A percentile compares a stretch with the other conserved stretches of the same genome.
phyloP scores from a whole-genome alignment of 1,140 invertebrate genomes.

The Cydia pomonella region DNA sequence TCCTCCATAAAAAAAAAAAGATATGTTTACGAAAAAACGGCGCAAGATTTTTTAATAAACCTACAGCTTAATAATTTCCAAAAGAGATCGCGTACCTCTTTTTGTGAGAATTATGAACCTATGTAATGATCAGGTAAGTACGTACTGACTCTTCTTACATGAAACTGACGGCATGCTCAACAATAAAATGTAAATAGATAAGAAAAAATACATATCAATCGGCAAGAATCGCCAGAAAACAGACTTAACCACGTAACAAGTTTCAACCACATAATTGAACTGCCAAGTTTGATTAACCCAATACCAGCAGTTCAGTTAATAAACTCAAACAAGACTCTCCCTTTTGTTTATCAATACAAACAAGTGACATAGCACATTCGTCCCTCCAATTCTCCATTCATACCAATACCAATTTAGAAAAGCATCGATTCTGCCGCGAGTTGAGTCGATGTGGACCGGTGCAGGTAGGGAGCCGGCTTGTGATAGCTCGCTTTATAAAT shows the following conservation, averaged over 20 bases:
- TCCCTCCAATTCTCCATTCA: slow-evolving; percentile 16
- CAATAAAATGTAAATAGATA: not conserved
- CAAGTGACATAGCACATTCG: slow-evolving; percentile 11
- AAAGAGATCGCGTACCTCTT: no score
- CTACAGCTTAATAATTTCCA: no score
- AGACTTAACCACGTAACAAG: not conserved
- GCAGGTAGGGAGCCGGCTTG: slow-evolving; percentile 63
- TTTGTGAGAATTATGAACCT: no score
- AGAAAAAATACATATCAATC: not conserved
- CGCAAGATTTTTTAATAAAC: no score
- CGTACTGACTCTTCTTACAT: no score
- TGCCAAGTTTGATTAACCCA: slow-evolving; percentile 6
- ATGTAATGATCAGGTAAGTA: no score
- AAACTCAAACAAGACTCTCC: slow-evolving; percentile 10
- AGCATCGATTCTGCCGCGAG: slow-evolving; percentile 14
- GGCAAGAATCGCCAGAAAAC: not conserved
- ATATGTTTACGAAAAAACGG: no score
- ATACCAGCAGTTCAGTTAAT: slow-evolving; percentile 4
- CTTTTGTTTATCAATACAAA: slow-evolving; percentile 7
- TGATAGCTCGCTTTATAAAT: slow-evolving; percentile 72
- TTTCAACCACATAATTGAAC: slow-evolving; percentile 1
- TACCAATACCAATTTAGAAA: slow-evolving; percentile 24
- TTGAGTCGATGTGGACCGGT: slow-evolving; percentile 31
- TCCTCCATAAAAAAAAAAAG: no score
- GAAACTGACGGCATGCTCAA: not conserved